Evolutionary conservation across 1,140 invertebrate genomes (phyloP).

Genomic region (Brachionus sp.): DNA sequence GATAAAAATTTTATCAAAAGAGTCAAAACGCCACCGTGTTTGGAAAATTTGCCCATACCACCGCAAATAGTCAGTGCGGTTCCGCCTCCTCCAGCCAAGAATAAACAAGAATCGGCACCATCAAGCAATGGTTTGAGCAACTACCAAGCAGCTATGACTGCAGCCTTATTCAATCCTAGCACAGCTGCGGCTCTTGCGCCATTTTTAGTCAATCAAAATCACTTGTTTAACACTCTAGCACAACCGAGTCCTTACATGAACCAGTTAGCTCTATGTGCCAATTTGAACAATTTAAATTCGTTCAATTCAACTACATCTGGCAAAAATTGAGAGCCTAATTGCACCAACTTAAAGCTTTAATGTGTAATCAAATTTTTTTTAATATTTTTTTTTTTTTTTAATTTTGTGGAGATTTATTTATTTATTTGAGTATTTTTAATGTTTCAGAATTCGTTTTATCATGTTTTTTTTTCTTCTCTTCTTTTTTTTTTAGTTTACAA

Average conservation of each 20-base stretch:
- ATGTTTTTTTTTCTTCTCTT: background rate
- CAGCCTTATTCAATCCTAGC: conserved; percentile 37
- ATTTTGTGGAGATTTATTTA: conserved; percentile 32
- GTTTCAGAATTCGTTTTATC: background rate
- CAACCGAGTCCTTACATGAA: background rate
- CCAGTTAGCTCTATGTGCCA: conserved; percentile 19
- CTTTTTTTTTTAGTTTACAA: conserved; percentile 16
- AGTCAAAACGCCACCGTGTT: conserved; percentile 28
- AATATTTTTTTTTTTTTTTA: background rate
- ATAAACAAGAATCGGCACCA: background rate
- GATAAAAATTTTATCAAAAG: background rate
- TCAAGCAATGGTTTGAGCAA: background rate
- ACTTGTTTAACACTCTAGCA: background rate
- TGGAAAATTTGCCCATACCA: conserved; percentile 44
- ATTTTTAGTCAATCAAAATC: conserved; percentile 23
- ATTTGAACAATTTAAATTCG: background rate
- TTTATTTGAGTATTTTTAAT: conserved; percentile 14
- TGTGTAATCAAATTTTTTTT: background rate
- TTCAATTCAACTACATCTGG: conserved; percentile 7
- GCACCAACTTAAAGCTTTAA: background rate
- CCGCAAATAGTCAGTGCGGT: conserved; percentile 16
- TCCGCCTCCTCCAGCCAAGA: conserved; percentile 12
- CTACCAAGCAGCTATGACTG: background rate
- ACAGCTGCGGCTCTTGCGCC: background rate
- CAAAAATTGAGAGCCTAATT: background rate